Percentiles rank a stretch among this genome's conserved stretches.
Evolutionary conservation across 2,888 invertebrate species (phyloP).

Genomic region (Onthophagus sagittarius): DNA sequence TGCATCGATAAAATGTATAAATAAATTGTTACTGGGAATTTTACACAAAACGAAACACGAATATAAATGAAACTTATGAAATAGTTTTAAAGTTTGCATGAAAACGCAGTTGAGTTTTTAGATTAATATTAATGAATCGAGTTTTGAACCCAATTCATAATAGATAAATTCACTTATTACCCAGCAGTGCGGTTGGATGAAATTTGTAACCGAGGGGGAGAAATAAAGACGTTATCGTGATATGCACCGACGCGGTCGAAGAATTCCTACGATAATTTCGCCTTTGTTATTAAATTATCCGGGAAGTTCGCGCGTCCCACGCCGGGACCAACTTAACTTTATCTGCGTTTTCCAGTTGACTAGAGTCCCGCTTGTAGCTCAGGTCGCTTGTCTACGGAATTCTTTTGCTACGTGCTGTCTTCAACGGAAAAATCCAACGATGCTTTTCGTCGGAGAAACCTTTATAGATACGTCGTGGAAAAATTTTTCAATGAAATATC

Average conservation of each 20-base stretch:
- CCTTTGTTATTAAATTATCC: constrained; percentile 51
- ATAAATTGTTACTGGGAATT: too few relatives aligned
- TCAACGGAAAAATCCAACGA: background rate
- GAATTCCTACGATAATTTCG: constrained; percentile 47
- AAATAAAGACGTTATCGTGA: constrained; percentile 42
- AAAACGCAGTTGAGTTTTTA: too few relatives aligned
- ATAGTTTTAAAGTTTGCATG: too few relatives aligned
- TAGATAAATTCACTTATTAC: background rate
- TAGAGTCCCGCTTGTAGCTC: constrained; percentile 29
- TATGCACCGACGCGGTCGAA: constrained; percentile 45
- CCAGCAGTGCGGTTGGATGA: background rate
- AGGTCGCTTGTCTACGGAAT: background rate
- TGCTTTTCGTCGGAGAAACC: background rate
- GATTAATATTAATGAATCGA: too few relatives aligned
- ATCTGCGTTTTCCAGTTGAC: constrained; percentile 49
- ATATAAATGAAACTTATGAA: too few relatives aligned
- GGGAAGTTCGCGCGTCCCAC: constrained; percentile 45
- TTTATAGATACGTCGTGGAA: background rate
- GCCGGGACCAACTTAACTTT: constrained; percentile 44
- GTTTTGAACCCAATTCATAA: background rate
- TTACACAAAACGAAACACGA: too few relatives aligned
- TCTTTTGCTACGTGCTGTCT: background rate
- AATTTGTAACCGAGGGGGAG: background rate
- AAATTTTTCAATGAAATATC: background rate
- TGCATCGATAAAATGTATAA: too few relatives aligned